Conservation (phyloP, 2,888 invertebrate species). For the Caenorhabditis plicata region DNA sequence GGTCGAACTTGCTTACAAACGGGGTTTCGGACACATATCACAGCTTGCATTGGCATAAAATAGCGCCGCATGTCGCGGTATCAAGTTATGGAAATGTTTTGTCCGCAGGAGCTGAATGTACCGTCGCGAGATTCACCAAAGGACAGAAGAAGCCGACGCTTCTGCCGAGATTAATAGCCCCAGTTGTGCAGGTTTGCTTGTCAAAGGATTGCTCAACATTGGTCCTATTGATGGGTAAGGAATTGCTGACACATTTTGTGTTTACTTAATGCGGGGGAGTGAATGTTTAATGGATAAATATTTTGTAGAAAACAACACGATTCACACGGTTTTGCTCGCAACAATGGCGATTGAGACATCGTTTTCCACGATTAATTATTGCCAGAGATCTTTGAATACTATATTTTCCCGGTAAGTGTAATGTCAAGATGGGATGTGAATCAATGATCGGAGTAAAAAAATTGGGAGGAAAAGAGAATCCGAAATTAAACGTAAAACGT, state of each 20-base stretch:
- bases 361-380: slow-evolving; percentile 21
- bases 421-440: too few species aligned
- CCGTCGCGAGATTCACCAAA: slow-evolving; percentile 22
- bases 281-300: background rate
- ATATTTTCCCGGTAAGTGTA: slow-evolving; percentile 23
- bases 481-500: too few species aligned
- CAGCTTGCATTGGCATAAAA: slow-evolving; percentile 28
- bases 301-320: slow-evolving; percentile 45
- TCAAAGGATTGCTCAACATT: slow-evolving; percentile 27
- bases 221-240: slow-evolving; percentile 33
- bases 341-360: slow-evolving; percentile 45
- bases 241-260: too few species aligned
- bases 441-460: too few species aligned
- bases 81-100: slow-evolving; percentile 37
- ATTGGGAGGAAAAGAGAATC: too few species aligned
- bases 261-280: too few species aligned
- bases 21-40: slow-evolving; percentile 19
- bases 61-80: slow-evolving; percentile 23
- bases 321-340: slow-evolving; percentile 44
- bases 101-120: slow-evolving; percentile 39
- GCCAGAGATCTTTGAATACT: slow-evolving; percentile 25
- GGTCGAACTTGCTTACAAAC: slow-evolving; percentile 21
- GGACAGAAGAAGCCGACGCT: slow-evolving; percentile 25
- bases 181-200: slow-evolving; percentile 19
- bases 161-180: slow-evolving; percentile 29